Conservation (phyloP, 2,113 vertebrate genomes). For the Hirundichthys speculiger region DNA sequence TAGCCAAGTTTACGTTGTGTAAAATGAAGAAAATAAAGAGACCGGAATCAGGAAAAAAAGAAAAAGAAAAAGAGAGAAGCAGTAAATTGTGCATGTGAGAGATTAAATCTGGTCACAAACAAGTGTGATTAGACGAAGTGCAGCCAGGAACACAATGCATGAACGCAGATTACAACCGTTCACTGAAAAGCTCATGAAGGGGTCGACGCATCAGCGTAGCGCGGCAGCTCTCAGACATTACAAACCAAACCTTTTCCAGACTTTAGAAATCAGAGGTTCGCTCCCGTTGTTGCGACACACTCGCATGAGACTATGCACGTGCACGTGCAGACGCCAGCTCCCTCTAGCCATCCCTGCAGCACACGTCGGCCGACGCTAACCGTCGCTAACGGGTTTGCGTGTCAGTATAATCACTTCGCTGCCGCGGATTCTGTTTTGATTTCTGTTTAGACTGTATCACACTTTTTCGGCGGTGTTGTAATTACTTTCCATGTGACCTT, state of each 20-base stretch:
- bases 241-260: slow-evolving; percentile 65
- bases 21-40: too few species aligned
- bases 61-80: too few species aligned
- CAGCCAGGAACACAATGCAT: slow-evolving; percentile 4
- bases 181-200: slow-evolving; percentile 64
- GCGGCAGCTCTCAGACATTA: slow-evolving; percentile 32
- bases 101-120: slow-evolving; percentile 39
- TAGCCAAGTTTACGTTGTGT: too few species aligned
- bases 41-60: too few species aligned
- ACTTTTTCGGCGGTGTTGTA: slow-evolving; percentile 38
- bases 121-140: slow-evolving; percentile 1
- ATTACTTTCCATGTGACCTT: slow-evolving; percentile 75
- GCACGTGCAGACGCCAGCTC: background rate
- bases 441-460: slow-evolving; percentile 25
- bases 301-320: background rate
- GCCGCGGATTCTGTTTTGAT: slow-evolving; percentile 21
- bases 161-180: slow-evolving; percentile 28
- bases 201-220: slow-evolving; percentile 52
- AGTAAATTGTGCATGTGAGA: slow-evolving; percentile 5
- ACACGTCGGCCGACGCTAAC: background rate
- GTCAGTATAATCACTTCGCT: slow-evolving; percentile 27
- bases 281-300: slow-evolving; percentile 27
- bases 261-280: slow-evolving; percentile 36
- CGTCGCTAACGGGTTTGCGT: slow-evolving; percentile 7
- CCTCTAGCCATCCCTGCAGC: background rate